Evolutionary conservation across 2,113 vertebrate species (phyloP).

Genomic region (Psettodes erumei): DNA sequence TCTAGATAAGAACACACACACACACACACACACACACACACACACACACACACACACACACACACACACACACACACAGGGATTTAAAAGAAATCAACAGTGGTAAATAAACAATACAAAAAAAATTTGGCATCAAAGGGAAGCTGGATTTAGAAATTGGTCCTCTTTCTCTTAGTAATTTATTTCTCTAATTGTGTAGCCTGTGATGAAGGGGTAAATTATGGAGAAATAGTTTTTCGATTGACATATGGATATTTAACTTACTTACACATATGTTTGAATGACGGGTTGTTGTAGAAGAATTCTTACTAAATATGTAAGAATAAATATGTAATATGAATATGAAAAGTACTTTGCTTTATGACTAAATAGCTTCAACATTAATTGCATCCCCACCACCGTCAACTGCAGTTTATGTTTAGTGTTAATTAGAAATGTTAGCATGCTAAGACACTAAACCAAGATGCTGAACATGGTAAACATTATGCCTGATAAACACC

Average conservation of each 20-base stretch:
- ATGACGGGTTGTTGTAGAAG: background rate
- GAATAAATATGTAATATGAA: no score
- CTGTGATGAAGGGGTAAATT: background rate
- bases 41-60: no score
- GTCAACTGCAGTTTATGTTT: background rate
- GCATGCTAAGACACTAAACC: background rate
- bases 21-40: no score
- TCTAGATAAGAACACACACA: constrained; percentile 20
- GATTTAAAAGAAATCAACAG: constrained; percentile 19
- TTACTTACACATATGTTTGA: background rate
- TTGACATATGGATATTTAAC: background rate
- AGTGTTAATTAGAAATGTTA: background rate
- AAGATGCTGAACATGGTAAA: no score
- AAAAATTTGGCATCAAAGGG: constrained; percentile 6
- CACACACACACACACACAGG: constrained; percentile 10
- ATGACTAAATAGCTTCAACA: background rate
- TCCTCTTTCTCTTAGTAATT: constrained; percentile 26
- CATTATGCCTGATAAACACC: background rate
- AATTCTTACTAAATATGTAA: background rate
- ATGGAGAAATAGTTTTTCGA: background rate
- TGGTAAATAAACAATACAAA: constrained; percentile 7
- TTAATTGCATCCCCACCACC: background rate
- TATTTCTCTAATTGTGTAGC: background rate
- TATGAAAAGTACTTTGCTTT: background rate
- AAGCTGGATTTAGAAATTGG: constrained; percentile 31